Percentiles rank a stretch among this genome's conserved stretches.
Conservation (phyloP, 2,797 vertebrate genomes). For the Chelon auratus region DNA sequence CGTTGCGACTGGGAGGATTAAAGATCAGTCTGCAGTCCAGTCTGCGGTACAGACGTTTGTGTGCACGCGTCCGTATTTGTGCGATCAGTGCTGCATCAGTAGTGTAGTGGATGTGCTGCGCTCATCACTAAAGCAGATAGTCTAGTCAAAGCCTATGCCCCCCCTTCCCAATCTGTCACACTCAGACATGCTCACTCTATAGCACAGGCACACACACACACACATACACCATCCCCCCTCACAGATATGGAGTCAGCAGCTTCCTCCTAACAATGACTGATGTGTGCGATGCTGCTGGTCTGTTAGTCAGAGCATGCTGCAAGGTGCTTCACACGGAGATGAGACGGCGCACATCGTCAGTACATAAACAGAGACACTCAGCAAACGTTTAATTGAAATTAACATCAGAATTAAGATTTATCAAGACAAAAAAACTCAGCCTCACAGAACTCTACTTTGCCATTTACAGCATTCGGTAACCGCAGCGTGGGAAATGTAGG, state of each 20-base stretch:
- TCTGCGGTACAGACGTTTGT: slow-evolving; percentile 7
- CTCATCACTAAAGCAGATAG: slow-evolving; percentile 65
- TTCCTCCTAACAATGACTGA: slow-evolving; percentile 78
- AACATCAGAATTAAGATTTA: not conserved
- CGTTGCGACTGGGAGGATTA: not conserved
- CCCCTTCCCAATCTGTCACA: slow-evolving; percentile 58
- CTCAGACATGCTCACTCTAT: slow-evolving; percentile 18
- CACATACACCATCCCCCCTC: slow-evolving; percentile 58
- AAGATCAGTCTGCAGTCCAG: slow-evolving; percentile 1
- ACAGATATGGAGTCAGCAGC: slow-evolving; percentile 82
- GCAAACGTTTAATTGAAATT: slow-evolving; percentile 7
- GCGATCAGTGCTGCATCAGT: slow-evolving; percentile 17
- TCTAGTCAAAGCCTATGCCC: slow-evolving; percentile 71
- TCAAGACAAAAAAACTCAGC: not conserved
- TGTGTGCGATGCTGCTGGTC: slow-evolving; percentile 56
- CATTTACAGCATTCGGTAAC: slow-evolving; percentile 3
- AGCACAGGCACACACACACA: slow-evolving; percentile 18
- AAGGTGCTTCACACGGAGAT: slow-evolving; percentile 19
- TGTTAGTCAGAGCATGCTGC: slow-evolving; percentile 31
- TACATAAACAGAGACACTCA: slow-evolving; percentile 13
- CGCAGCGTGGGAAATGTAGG: not conserved
- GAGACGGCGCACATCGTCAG: not conserved
- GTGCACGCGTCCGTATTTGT: not conserved
- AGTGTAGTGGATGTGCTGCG: slow-evolving; percentile 49
- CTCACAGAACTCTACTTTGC: no score